phyloP scores from a whole-genome alignment of 2,113 vertebrate genomes.

The Ellobius talpinus region DNA sequence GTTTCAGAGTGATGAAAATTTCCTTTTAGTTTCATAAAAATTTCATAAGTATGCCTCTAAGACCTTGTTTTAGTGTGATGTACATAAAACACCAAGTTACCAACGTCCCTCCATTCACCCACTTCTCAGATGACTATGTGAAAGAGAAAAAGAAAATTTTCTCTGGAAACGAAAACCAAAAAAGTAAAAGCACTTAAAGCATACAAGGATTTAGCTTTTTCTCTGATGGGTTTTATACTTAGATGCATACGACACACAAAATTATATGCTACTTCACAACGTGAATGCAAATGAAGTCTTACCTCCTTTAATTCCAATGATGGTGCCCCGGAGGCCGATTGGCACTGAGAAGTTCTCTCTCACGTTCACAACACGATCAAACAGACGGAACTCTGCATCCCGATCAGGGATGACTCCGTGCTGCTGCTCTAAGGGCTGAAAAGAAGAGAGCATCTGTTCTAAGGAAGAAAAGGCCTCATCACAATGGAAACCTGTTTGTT shows the following conservation, averaged over 20 bases:
- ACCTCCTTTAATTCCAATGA: slow-evolving; percentile 99
- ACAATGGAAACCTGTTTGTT: neutral
- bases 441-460: slow-evolving; percentile 67
- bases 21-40: slow-evolving; percentile 47
- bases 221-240: slow-evolving; percentile 25
- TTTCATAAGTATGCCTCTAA: neutral
- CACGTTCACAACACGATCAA: slow-evolving; percentile 97
- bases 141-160: slow-evolving; percentile 53
- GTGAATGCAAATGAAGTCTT: slow-evolving; percentile 66
- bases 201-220: slow-evolving; percentile 18
- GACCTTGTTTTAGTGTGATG: neutral
- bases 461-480: neutral
- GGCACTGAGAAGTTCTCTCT: slow-evolving; percentile 97
- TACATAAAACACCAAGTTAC: slow-evolving; percentile 29
- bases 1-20: neutral
- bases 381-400: slow-evolving; percentile 94
- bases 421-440: slow-evolving; percentile 95
- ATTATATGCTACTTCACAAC: slow-evolving; percentile 16
- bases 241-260: slow-evolving; percentile 4
- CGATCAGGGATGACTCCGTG: slow-evolving; percentile 95
- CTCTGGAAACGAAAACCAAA: slow-evolving; percentile 46
- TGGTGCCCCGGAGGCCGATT: slow-evolving; percentile 95
- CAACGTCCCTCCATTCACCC: slow-evolving; percentile 1
- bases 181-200: neutral
- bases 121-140: slow-evolving; percentile 45